A percentile compares a stretch with the other conserved stretches of the same genome.
These are phyloP conservation scores for Endomychus coccineus DNA, from an alignment of 2,888 invertebrate species.

Conservation along the genomic window DNA sequence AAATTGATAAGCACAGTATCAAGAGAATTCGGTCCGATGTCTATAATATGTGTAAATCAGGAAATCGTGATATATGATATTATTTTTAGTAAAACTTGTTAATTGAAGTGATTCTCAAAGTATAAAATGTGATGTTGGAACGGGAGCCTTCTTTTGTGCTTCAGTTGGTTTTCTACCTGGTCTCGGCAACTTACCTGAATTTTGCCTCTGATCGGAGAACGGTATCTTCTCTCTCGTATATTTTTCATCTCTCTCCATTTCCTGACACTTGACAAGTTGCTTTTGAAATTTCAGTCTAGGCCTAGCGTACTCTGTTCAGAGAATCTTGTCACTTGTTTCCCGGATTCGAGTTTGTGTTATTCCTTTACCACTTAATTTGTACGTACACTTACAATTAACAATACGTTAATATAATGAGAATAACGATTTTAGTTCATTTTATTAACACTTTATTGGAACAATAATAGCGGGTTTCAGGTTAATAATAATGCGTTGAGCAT, in stretches of 20 bases:
- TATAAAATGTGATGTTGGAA: conserved; percentile 6
- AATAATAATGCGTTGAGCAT: no score
- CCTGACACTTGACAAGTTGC: conserved; percentile 45
- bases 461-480: no score
- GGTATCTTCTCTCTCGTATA: conserved; percentile 23
- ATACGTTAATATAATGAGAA: no score
- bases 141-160: conserved; percentile 15
- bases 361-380: neutral
- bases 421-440: no score
- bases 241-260: conserved; percentile 32
- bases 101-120: no score
- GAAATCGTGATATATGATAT: no score
- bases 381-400: no score
- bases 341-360: neutral
- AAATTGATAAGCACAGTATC: no score
- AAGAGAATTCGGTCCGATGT: no score
- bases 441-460: no score
- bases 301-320: conserved; percentile 29
- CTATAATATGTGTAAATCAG: no score
- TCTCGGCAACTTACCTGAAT: conserved; percentile 35
- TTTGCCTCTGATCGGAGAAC: conserved; percentile 29
- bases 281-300: conserved; percentile 43
- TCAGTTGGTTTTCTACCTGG: conserved; percentile 15
- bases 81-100: no score
- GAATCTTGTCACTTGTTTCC: conserved; percentile 25